Conservation (phyloP, 2,888 invertebrate species). For the Agrochola circellaris region DNA sequence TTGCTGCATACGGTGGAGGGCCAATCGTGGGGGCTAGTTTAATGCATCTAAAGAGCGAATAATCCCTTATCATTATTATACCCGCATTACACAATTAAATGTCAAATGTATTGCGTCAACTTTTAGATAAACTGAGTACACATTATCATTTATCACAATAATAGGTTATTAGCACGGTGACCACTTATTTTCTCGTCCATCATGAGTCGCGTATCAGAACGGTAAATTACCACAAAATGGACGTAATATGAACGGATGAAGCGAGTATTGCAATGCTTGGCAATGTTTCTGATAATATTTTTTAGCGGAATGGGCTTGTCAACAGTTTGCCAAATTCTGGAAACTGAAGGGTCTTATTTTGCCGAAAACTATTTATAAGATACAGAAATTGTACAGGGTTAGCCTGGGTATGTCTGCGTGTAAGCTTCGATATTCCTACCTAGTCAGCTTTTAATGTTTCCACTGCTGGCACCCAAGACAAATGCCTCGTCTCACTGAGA, state of each 20-base stretch:
- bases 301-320: background rate
- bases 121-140: constrained; percentile 16
- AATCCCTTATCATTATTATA: constrained; percentile 2
- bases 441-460: too few relatives aligned
- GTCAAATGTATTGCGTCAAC: constrained; percentile 28
- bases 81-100: constrained; percentile 28
- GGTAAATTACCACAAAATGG: background rate
- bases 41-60: background rate
- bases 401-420: background rate
- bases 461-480: background rate
- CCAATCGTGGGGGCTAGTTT: background rate
- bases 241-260: background rate
- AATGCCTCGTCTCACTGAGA: background rate
- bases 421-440: background rate
- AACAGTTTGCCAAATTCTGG: background rate
- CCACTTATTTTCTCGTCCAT: background rate
- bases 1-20: background rate
- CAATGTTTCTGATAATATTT: background rate
- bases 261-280: background rate
- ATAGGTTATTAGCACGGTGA: constrained; percentile 9
- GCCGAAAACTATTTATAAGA: background rate
- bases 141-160: constrained; percentile 10
- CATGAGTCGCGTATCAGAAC: constrained; percentile 19
- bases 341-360: background rate
- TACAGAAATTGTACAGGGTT: background rate